Percentiles rank a stretch among this genome's conserved stretches.
Conservation (phyloP, 2,888 invertebrate genomes). For the Drosophila anomalata region DNA sequence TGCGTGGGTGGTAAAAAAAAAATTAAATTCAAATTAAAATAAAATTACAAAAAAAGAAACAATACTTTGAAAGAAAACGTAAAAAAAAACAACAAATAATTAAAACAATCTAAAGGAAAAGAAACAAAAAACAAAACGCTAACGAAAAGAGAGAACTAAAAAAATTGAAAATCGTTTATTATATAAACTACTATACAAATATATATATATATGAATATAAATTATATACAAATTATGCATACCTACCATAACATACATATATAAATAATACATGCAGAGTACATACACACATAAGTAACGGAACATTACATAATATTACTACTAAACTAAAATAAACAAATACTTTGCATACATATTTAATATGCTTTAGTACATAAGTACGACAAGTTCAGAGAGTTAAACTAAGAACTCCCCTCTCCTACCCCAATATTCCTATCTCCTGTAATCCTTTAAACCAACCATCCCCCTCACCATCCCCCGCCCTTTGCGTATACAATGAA, state of each 20-base stretch:
- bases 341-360: constrained; percentile 61
- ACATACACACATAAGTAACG: constrained; percentile 50
- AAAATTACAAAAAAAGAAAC: constrained; percentile 2
- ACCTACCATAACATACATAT: constrained; percentile 49
- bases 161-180: constrained; percentile 54
- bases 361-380: constrained; percentile 69
- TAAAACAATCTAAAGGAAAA: constrained; percentile 26
- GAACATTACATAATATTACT: constrained; percentile 53
- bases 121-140: constrained; percentile 13
- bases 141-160: constrained; percentile 28
- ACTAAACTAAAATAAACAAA: constrained; percentile 45
- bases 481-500: constrained; percentile 10
- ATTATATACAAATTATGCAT: constrained; percentile 49
- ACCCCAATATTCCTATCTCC: background rate
- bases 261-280: constrained; percentile 53
- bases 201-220: constrained; percentile 47
- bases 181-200: constrained; percentile 55
- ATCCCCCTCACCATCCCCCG: background rate
- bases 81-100: constrained; percentile 8
- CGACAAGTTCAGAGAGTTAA: constrained; percentile 40
- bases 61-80: constrained; percentile 3
- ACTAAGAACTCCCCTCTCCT: constrained; percentile 11
- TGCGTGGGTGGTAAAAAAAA: constrained; percentile 21
- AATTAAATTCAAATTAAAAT: background rate
- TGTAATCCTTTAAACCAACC: background rate